phyloP scores from a whole-genome alignment of 1,140 invertebrate genomes.

The Drosophila melanica region DNA sequence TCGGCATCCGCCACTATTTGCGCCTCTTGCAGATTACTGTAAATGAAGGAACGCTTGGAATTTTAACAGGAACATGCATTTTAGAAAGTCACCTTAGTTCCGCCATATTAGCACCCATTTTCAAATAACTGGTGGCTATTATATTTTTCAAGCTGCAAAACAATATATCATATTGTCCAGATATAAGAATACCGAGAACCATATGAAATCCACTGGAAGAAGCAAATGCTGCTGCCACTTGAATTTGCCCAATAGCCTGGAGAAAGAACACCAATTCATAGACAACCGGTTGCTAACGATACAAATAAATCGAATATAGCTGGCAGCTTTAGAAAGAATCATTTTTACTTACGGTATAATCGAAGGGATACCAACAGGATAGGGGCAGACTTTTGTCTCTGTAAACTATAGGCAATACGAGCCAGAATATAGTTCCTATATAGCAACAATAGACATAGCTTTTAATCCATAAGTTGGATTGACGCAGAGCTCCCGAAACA shows the following conservation, averaged over 20 bases:
- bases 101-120: slow-evolving; percentile 40
- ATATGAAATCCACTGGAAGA: slow-evolving; percentile 71
- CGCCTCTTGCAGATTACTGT: slow-evolving; percentile 43
- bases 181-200: slow-evolving; percentile 66
- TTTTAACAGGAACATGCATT: background rate
- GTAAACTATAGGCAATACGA: slow-evolving; percentile 65
- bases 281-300: slow-evolving; percentile 64
- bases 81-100: slow-evolving; percentile 39
- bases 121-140: slow-evolving; percentile 63
- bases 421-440: slow-evolving; percentile 73
- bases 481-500: slow-evolving; percentile 43
- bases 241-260: slow-evolving; percentile 72
- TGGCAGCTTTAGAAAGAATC: background rate
- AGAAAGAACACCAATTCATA: slow-evolving; percentile 69
- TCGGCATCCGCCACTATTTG: slow-evolving; percentile 58
- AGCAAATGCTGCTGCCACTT: slow-evolving; percentile 69
- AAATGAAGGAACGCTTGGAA: background rate
- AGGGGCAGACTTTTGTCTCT: slow-evolving; percentile 67
- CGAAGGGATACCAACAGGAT: slow-evolving; percentile 81
- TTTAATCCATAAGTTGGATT: slow-evolving; percentile 68
- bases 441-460: slow-evolving; percentile 71
- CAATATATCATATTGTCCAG: slow-evolving; percentile 76
- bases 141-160: slow-evolving; percentile 78
- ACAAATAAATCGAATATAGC: background rate
- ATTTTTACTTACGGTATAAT: slow-evolving; percentile 58